A percentile compares a stretch with the other conserved stretches of the same genome.
Conservation (phyloP, 2,888 invertebrate species). For the Podabrus alpinus region DNA sequence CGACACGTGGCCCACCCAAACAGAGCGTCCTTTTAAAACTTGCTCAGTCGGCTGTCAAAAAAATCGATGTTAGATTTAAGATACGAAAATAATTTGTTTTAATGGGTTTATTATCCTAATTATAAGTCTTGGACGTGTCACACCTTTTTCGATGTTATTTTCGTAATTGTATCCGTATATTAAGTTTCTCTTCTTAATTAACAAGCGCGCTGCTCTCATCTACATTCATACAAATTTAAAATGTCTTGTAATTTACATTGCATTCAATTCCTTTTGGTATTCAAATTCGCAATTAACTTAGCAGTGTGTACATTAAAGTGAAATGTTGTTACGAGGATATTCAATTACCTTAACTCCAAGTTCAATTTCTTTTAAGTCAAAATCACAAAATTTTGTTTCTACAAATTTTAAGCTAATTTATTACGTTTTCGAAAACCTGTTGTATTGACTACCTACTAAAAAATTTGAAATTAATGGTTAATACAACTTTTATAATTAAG, state of each 20-base stretch:
- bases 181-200: conserved; percentile 28
- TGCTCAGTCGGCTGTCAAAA: conserved; percentile 27
- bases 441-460: background rate
- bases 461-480: background rate
- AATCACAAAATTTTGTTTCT: background rate
- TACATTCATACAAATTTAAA: conserved; percentile 23
- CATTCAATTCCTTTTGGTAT: conserved; percentile 32
- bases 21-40: conserved; percentile 18
- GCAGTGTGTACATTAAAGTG: conserved; percentile 18
- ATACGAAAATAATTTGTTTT: conserved; percentile 28
- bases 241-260: conserved; percentile 25
- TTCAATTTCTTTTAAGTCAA: conserved; percentile 11
- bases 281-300: conserved; percentile 34
- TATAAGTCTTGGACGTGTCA: conserved; percentile 25
- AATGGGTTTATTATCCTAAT: conserved; percentile 28
- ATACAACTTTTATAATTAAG: background rate
- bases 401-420: background rate
- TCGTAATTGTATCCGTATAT: conserved; percentile 26
- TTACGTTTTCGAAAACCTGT: background rate
- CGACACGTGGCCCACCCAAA: conserved; percentile 24
- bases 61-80: conserved; percentile 26
- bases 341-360: conserved; percentile 23
- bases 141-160: conserved; percentile 23
- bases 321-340: conserved; percentile 26
- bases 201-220: conserved; percentile 9